Base-by-base conservation (phyloP, 2,888 invertebrate genomes). In the Dicyrtomina minuta region DNA sequence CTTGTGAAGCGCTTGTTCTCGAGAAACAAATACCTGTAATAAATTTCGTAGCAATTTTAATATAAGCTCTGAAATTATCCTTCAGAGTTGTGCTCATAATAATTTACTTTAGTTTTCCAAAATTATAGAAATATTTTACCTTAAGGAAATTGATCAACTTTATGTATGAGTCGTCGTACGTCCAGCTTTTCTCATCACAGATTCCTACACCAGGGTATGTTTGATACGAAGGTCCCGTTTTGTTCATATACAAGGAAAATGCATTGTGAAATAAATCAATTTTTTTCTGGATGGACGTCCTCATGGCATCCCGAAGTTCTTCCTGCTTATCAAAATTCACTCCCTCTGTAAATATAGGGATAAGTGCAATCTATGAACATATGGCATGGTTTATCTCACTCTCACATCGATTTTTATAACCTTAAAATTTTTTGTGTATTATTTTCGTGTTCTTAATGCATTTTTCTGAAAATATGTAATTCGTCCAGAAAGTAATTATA, bases 61-160 rank as follows among this genome's bases (percentile, higher is more conserved):
- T 62, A 22, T 20, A 43, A 60, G 41, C 15, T 20, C 13, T n/a
- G n/a, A n/a, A n/a, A n/a, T n/a, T n/a, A n/a, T n/a, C n/a, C n/a
- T 20, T n/a, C n/a, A n/a, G n/a, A n/a, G n/a, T n/a, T n/a, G n/a
- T n/a, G n/a, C n/a, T n/a, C n/a, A n/a, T n/a, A n/a, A n/a, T 20
- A 27, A 55, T 26, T 15, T 10, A 26, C 17, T n/a, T n/a, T n/a
- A n/a, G n/a, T n/a, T n/a, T 24, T 24, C 6, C 8, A 22, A 22
- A 39, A 24, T 22, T 41, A 12, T 26, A 27, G 20, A 17, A 17
- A 24, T 43, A n/a, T 62, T 55, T 8, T 12, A 69, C 69, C 51
- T 71, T 71, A 17, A 71, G 58, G 43, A 71, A 71, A 27, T 71
- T 71, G 2, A 67, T 71, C 6, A 71, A 33, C 49, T 71, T 67